These are phyloP conservation scores for Callipepla californica DNA, from an alignment of 2,113 vertebrate genomes.

Conservation along the genomic window DNA sequence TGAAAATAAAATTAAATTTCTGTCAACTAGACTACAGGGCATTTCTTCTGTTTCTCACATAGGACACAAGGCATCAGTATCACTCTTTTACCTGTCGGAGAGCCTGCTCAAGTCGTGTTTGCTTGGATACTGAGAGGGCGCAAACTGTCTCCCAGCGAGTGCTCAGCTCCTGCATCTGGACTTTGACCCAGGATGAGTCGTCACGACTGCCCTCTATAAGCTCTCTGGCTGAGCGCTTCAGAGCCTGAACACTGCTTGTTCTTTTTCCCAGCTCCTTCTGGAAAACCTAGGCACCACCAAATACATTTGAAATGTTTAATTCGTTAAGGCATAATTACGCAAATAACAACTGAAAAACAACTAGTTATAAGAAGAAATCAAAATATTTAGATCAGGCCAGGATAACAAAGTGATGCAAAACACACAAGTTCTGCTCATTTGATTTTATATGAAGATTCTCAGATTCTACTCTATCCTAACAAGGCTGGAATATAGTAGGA, in stretches of 20 bases:
- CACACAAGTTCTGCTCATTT: neutral
- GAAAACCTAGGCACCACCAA: slow-evolving; percentile 84
- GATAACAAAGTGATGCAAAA: neutral
- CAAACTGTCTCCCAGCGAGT: slow-evolving; percentile 97
- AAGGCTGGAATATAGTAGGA: neutral
- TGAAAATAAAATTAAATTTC: neutral
- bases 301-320: neutral
- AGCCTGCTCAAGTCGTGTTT: slow-evolving; percentile 92
- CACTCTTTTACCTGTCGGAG: slow-evolving; percentile 86
- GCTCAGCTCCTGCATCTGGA: slow-evolving; percentile 96
- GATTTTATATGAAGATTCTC: neutral
- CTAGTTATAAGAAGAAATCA: neutral
- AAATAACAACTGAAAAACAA: neutral
- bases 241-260: slow-evolving; percentile 92
- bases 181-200: slow-evolving; percentile 97
- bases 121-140: slow-evolving; percentile 93
- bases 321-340: neutral
- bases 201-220: slow-evolving; percentile 91
- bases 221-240: slow-evolving; percentile 93
- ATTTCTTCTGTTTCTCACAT: neutral
- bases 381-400: neutral
- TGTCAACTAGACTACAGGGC: neutral
- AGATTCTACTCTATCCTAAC: neutral
- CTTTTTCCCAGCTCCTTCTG: slow-evolving; percentile 97
- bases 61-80: neutral